These are phyloP conservation scores for Eulithis testata DNA, from an alignment of 2,888 invertebrate species.

Conservation along the genomic window DNA sequence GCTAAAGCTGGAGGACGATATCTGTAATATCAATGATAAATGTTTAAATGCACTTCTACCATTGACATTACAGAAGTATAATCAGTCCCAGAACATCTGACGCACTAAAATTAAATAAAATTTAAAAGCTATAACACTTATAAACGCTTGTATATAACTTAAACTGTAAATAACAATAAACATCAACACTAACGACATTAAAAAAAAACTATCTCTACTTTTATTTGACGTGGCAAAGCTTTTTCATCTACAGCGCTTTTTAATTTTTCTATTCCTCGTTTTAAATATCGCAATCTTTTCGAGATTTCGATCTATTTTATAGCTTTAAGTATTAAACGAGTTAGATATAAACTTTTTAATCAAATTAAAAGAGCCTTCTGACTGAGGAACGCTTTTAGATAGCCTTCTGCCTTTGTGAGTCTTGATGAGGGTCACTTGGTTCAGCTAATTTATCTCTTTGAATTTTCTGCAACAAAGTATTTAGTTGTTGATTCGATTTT, in stretches of 20 bases:
- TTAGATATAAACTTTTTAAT: constrained; percentile 47
- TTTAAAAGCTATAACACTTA: constrained; percentile 41
- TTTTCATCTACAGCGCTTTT: constrained; percentile 33
- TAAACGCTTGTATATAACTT: constrained; percentile 16
- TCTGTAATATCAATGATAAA: constrained; percentile 66
- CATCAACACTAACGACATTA: constrained; percentile 1
- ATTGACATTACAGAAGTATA: constrained; percentile 56
- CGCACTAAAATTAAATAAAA: constrained; percentile 65
- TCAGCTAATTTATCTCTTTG: constrained; percentile 55
- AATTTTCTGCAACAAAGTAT: constrained; percentile 43
- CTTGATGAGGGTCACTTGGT: constrained; percentile 58
- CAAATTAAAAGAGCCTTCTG: constrained; percentile 46
- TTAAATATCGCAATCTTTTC: constrained; percentile 23
- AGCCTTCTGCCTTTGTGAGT: constrained; percentile 55
- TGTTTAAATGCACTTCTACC: constrained; percentile 45
- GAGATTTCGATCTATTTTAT: constrained; percentile 27
- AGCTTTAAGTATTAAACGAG: constrained; percentile 30
- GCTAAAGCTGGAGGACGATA: constrained; percentile 74
- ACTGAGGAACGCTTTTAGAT: constrained; percentile 51
- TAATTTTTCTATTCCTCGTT: constrained; percentile 28
- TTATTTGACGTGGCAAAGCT: constrained; percentile 35
- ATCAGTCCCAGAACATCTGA: constrained; percentile 77
- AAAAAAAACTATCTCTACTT: constrained; percentile 5
- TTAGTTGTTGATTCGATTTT: constrained; percentile 15
- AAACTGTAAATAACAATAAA: constrained; percentile 18